Evolutionary conservation across 2,888 invertebrate genomes (phyloP), one percentile per base, ranked within the genome.

Genomic region (Quadroppia sp.): DNA sequence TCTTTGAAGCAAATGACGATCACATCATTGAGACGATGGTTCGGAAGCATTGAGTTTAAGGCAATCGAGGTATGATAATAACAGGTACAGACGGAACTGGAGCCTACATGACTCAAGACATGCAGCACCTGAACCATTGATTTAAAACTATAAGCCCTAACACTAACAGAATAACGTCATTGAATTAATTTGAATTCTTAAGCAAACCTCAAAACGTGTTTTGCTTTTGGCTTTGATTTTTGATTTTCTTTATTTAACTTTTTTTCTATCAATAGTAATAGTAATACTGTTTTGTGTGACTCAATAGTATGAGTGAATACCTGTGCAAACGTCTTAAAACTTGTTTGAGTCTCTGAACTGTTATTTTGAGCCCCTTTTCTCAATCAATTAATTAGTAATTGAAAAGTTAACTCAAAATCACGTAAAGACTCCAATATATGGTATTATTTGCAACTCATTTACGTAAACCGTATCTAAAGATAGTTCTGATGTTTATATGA

Each of bases 161-260:
- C 69, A 17, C 20, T 45, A 42, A 69, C 67, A 23, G 23, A 40
- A 67, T 11, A 69, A 45, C 69, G 69, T 69, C 69, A 69, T 45
- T 69, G 42, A 69, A 69, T 69, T 25, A 23, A 69, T 25, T 69
- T 69, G 28, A 9, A 36, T 64, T 64, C 36, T 69, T 45, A 17
- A 69, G 23, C 42, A 42, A 69, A 69, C 25, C 23, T 2, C 6
- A 67, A 69, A 69, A 69, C 69, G 69, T 69, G 69, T 69, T 69
- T 69, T 64, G 20, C 3, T 17, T 64, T 64, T 64, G 20, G 15
- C 30, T 64, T 64, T 36, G 11, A 36, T 28, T 64, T 36, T 56
- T 56, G 15, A 25, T 30, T 56, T 56, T 56, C 30, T 56, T 56
- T 56, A 28, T 30, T 25, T 9, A 30, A 56, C 56, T 30, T 30